Evolutionary conservation across 2,888 invertebrate species (phyloP).

Genomic region (Ophioninae sp.): DNA sequence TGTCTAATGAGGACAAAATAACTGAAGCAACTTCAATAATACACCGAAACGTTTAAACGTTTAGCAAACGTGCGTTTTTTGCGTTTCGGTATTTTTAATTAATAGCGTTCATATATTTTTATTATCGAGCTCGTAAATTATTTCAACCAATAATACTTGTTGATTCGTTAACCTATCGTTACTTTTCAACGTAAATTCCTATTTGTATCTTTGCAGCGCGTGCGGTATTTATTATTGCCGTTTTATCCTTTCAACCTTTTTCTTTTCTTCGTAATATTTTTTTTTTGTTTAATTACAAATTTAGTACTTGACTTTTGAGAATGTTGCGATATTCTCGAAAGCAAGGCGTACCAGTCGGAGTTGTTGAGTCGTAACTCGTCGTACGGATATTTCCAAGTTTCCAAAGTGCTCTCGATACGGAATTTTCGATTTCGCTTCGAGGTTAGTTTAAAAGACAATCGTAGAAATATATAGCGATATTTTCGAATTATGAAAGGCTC

Average conservation of each 20-base stretch:
- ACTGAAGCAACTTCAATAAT: background rate
- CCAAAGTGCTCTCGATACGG: conserved; percentile 39
- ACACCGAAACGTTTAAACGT: background rate
- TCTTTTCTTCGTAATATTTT: background rate
- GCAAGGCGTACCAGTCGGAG: background rate
- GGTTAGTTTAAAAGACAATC: conserved; percentile 44
- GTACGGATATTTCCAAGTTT: conserved; percentile 17
- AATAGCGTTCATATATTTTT: background rate
- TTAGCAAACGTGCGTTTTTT: background rate
- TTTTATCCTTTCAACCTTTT: too few species aligned
- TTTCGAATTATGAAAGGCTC: background rate
- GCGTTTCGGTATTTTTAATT: background rate
- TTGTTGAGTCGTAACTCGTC: background rate
- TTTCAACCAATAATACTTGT: background rate
- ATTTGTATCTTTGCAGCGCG: background rate
- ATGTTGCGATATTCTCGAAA: background rate
- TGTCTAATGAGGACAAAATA: conserved; percentile 4
- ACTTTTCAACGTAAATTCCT: background rate
- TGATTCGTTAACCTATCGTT: background rate
- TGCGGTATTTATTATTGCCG: background rate
- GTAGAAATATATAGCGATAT: background rate
- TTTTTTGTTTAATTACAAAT: background rate
- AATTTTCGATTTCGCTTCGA: conserved; percentile 48
- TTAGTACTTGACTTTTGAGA: background rate
- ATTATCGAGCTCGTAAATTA: background rate